Percentiles rank a stretch among this genome's conserved stretches.
These are phyloP conservation scores for Eira barbara DNA, from an alignment of 2,113 vertebrate species.

Conservation along the genomic window DNA sequence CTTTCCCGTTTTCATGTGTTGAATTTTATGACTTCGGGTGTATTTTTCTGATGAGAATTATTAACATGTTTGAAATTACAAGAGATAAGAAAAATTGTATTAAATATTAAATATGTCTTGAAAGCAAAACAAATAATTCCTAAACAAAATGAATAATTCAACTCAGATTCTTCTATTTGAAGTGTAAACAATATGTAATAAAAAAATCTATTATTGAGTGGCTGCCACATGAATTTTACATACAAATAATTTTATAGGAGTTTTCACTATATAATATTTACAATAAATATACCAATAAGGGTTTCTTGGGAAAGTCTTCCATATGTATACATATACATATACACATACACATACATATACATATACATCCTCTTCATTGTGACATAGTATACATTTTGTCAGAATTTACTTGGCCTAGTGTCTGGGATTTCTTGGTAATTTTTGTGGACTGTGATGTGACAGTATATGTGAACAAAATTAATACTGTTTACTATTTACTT, in stretches of 20 bases:
- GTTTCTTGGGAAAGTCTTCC: not conserved
- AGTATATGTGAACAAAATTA: slow-evolving; percentile 31
- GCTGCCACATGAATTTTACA: slow-evolving; percentile 43
- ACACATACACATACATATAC: not conserved
- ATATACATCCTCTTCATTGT: not conserved
- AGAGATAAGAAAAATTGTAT: not conserved
- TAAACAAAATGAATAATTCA: slow-evolving; percentile 60
- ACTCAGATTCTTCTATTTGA: not conserved
- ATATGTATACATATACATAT: not conserved
- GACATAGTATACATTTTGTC: not conserved
- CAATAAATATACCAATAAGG: not conserved
- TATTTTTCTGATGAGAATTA: slow-evolving; percentile 26
- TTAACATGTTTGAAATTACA: slow-evolving; percentile 15
- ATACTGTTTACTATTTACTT: slow-evolving; percentile 39
- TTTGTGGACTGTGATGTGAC: slow-evolving; percentile 46
- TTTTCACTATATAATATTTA: not conserved
- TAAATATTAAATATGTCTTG: slow-evolving; percentile 50
- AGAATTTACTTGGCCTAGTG: not conserved
- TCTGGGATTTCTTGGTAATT: not conserved
- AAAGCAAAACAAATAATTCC: slow-evolving; percentile 42
- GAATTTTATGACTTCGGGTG: not conserved
- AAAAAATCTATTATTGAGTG: slow-evolving; percentile 51
- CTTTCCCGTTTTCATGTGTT: not conserved
- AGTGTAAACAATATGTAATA: slow-evolving; percentile 47
- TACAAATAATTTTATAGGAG: slow-evolving; percentile 26